Evolutionary conservation across 2,888 invertebrate genomes (phyloP), one percentile per base, ranked within the genome.

Genomic region (Amiota minor): DNA sequence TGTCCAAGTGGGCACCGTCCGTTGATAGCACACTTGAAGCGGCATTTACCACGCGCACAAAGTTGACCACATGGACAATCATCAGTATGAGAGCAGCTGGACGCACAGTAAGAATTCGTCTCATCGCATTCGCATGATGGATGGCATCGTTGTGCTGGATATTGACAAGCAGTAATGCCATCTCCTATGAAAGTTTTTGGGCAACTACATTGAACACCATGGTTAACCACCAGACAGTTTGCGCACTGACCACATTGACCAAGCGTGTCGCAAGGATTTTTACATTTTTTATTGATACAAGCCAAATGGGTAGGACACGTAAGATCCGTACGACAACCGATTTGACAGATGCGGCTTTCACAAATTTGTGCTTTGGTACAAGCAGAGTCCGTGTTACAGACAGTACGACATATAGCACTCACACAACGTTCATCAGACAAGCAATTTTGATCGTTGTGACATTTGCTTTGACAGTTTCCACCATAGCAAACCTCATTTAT

Each of bases 361-460:
- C 97, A 97, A 81, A 97, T 96, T 89, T 96, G 95, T 79, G 95
- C 94, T 14, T 92, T 91, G 20, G 92, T 93, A 85, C 97, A 97
- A 75, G 94, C 93, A 14, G 93, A 92, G 87, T 97, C 97, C 71
- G 94, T 95, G 86, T 96, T 97, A 86, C 97, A 97, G 47, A 97
- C 93, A 1, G 94, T 92, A 89, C 95, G 94, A 86, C 97, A 97
- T 71, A 94, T 92, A 62, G 96, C 96, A 72, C 93, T 92, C 78
- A 96, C 93, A 88, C 97, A 97, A 80, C 95, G 93, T 89, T 97
- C 97, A 85, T 96, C 95, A 16, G 95, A 93, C 77, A 97, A 90
- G 86, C 97, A 97, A 81, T 95, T 93, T 62, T 92, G 92, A 87
- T 97, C 96, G 79, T 95, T 94, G 89, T 93, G 92, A 86, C 97